phyloP scores from a whole-genome alignment of 2,797 vertebrate genomes.

The Sparidentex hasta region DNA sequence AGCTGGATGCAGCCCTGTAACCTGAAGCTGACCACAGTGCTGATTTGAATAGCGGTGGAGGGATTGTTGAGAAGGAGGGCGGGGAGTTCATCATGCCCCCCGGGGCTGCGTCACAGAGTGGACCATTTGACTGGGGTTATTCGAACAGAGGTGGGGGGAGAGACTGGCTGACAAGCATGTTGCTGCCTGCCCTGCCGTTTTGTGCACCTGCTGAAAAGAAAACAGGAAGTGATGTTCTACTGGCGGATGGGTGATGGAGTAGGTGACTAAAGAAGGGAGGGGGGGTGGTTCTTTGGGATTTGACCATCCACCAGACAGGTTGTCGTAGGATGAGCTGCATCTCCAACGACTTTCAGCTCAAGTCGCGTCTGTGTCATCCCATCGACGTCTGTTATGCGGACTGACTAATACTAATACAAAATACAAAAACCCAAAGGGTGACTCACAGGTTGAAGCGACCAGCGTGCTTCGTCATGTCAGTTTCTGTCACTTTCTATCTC shows the following conservation, averaged over 20 bases:
- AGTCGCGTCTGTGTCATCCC: neutral
- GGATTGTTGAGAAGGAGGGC: slow-evolving; percentile 3
- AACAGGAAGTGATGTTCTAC: slow-evolving; percentile 44
- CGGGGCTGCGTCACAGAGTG: slow-evolving; percentile 57
- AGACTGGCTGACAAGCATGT: slow-evolving; percentile 40
- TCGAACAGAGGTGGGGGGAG: slow-evolving; percentile 55
- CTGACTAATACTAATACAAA: too few relatives aligned
- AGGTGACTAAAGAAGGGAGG: slow-evolving; percentile 14
- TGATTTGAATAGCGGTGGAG: slow-evolving; percentile 73
- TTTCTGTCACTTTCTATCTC: neutral
- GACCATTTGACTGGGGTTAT: slow-evolving; percentile 72
- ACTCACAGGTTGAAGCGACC: neutral
- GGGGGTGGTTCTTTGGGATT: neutral
- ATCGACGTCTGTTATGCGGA: neutral
- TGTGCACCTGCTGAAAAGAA: slow-evolving; percentile 70
- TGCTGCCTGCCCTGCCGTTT: slow-evolving; percentile 46
- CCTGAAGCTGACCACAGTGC: slow-evolving; percentile 49
- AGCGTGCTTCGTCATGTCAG: neutral
- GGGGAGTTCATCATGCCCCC: slow-evolving; percentile 25
- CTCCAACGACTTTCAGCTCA: neutral
- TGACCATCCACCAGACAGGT: neutral
- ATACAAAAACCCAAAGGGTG: too few relatives aligned
- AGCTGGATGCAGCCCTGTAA: slow-evolving; percentile 55
- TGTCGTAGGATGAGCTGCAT: neutral
- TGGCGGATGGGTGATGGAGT: slow-evolving; percentile 47